Evolutionary conservation across 1,140 invertebrate species (phyloP), one percentile per base, ranked within the genome.

Genomic region (Pollicipes pollicipes): DNA sequence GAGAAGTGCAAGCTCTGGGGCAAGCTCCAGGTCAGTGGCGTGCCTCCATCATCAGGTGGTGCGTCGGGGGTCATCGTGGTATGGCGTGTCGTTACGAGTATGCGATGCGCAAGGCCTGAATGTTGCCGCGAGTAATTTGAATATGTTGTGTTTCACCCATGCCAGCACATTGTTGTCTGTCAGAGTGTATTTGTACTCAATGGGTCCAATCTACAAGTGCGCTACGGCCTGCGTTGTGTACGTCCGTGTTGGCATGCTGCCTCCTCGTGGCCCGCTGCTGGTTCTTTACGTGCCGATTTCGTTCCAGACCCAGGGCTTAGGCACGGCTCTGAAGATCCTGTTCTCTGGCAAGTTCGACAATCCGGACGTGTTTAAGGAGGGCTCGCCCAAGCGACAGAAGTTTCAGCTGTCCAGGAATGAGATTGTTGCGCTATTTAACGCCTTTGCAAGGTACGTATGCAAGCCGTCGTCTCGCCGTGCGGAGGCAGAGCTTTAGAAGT

Each of bases 1-100:
- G 95, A 99, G 77, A 99, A 99, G 80, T 99, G 97, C 80, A 92
- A 92, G 78, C 81, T 99, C 3, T 99, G 97, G 97, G 97, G 97
- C 10, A 99, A 99, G 83, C 80, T 99, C 66, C 95, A 93, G 84
- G 86, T 88, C 78, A 69, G 66, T 70, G 64, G 64, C 16, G 6
- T 31, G 6, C 17, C 27, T 69, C 32, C 30, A 13, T 69, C 1
- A 69, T 69, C 29, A 31, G 58, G 24, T 1, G 58, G 3, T 69
- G n/a, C 58, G 13, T 27, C 58, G 26, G 3, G n/a, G 58, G 32
- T 21, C 29, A 6, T 69, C 30, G 3, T 27, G 32, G 10, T 69
- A 35, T 4, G n/a, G n/a, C n/a, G n/a, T n/a, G n/a, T n/a, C n/a
- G n/a, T n/a, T n/a, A n/a, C n/a, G n/a, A n/a, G n/a, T n/a, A n/a